These are phyloP conservation scores for Drosophila quinaria DNA, from an alignment of 2,888 invertebrate species.

Conservation along the genomic window DNA sequence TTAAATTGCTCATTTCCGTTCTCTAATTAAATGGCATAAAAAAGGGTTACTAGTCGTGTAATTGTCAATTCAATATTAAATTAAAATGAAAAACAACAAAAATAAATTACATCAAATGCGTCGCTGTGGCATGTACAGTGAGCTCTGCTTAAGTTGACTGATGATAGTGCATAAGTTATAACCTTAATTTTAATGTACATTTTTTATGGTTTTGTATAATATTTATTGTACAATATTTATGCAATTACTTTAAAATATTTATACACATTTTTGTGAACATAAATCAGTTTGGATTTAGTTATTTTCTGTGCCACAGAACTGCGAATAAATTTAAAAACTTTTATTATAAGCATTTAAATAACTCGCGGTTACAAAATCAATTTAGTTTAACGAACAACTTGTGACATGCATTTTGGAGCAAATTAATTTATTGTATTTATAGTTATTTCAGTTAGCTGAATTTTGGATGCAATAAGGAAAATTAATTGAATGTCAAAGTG, in stretches of 20 bases:
- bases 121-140: conserved; percentile 20
- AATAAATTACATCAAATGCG: conserved; percentile 17
- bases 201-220: not conserved
- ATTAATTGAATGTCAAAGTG: conserved; percentile 65
- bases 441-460: conserved; percentile 17
- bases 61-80: conserved; percentile 57
- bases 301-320: not conserved
- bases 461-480: conserved; percentile 27
- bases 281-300: not conserved
- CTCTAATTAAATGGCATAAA: conserved; percentile 61
- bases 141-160: not conserved
- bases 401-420: conserved; percentile 16
- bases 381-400: not conserved
- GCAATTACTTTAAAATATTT: not conserved
- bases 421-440: conserved; percentile 40
- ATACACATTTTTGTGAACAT: not conserved
- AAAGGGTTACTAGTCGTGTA: conserved; percentile 19
- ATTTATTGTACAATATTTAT: not conserved
- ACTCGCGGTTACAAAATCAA: not conserved
- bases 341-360: not conserved
- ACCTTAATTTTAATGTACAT: not conserved
- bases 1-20: conserved; percentile 71
- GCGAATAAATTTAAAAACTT: not conserved
- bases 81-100: conserved; percentile 48
- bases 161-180: conserved; percentile 2